These are phyloP conservation scores for Suricata suricatta DNA, from an alignment of 2,113 vertebrate genomes.

Conservation along the genomic window DNA sequence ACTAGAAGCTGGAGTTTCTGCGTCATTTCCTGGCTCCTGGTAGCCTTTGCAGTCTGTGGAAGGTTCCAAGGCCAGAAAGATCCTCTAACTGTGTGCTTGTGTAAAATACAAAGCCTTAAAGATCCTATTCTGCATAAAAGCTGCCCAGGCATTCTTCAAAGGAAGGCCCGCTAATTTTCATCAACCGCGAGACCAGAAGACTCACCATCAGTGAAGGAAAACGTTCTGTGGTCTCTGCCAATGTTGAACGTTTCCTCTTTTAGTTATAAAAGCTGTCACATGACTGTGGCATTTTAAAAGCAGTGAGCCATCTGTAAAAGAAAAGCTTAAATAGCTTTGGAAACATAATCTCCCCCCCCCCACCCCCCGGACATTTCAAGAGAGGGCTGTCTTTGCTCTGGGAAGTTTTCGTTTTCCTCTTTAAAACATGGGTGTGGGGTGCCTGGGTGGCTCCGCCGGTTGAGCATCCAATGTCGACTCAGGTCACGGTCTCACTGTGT, in stretches of 20 bases:
- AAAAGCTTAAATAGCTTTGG: not conserved
- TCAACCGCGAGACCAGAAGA: not conserved
- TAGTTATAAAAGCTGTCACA: not conserved
- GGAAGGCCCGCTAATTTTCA: not conserved
- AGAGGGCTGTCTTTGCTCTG: not conserved
- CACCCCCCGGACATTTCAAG: not conserved
- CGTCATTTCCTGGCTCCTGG: fast-evolving
- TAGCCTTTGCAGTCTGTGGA: not conserved
- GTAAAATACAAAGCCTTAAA: not conserved
- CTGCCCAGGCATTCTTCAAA: not conserved
- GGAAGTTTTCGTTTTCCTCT: not conserved
- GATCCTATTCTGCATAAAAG: not conserved
- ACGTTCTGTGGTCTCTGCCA: not conserved
- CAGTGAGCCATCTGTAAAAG: not conserved
- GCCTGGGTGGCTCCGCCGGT: too few relatives aligned
- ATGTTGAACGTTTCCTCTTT: not conserved
- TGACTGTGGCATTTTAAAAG: not conserved
- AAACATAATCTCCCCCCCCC: not conserved
- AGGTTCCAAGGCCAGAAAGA: not conserved
- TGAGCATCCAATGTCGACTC: too few relatives aligned
- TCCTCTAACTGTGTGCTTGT: not conserved
- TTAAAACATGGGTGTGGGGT: not conserved
- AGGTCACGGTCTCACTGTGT: too few relatives aligned
- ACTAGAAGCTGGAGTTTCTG: fast-evolving
- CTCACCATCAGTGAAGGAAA: not conserved